phyloP scores from a whole-genome alignment of 2,888 invertebrate species.

The Cyclophora punctaria region DNA sequence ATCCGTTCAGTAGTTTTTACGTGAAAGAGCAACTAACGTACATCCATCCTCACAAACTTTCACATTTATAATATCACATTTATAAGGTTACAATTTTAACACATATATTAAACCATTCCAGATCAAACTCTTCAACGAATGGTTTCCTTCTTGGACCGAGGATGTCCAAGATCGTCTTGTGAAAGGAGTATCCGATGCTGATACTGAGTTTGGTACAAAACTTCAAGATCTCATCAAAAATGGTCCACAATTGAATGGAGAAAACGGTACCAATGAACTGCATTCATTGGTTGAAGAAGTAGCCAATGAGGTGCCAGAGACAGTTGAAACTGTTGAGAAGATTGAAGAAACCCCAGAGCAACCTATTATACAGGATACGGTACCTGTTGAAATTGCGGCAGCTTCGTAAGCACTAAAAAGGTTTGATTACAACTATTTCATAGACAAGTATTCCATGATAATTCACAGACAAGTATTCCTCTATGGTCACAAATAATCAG shows the following conservation, averaged over 20 bases:
- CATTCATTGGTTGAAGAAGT: constrained; percentile 33
- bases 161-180: constrained; percentile 82
- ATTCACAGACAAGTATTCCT: too few species aligned
- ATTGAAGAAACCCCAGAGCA: constrained; percentile 15
- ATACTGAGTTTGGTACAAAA: constrained; percentile 82
- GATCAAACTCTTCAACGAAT: constrained; percentile 89
- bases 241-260: constrained; percentile 48
- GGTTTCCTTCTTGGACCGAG: constrained; percentile 86
- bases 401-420: constrained; percentile 41
- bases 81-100: too few species aligned
- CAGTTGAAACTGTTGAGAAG: constrained; percentile 17
- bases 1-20: too few species aligned
- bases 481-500: too few species aligned
- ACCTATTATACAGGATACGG: constrained; percentile 17
- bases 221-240: constrained; percentile 67
- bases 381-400: constrained; percentile 56
- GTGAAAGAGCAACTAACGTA: too few species aligned
- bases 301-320: constrained; percentile 11
- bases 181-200: constrained; percentile 81
- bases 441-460: too few species aligned
- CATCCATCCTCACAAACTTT: too few species aligned
- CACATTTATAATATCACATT: too few species aligned
- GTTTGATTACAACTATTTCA: too few species aligned
- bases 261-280: constrained; percentile 45
- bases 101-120: constrained; percentile 32